Percentiles rank a stretch among this genome's conserved stretches.
phyloP scores from a whole-genome alignment of 2,113 vertebrate species.

The Rynchops niger region DNA sequence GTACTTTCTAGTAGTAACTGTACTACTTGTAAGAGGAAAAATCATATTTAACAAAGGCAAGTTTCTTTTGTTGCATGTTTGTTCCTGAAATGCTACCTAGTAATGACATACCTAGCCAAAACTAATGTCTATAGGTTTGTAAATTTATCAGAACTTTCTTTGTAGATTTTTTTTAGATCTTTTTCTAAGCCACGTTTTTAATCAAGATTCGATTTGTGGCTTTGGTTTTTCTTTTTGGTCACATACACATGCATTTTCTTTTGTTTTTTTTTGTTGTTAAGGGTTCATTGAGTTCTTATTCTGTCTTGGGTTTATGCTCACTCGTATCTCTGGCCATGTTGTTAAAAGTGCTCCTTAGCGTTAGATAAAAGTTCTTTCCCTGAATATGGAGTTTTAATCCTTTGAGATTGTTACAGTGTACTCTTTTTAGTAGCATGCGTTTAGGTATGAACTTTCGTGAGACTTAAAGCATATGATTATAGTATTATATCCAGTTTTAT shows the following conservation, averaged over 20 bases:
- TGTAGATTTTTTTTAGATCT: background rate
- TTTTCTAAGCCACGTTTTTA: background rate
- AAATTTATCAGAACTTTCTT: background rate
- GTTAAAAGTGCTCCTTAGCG: background rate
- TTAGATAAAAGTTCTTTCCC: background rate
- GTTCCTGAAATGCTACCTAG: background rate
- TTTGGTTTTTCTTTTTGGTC: background rate
- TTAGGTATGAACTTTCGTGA: background rate
- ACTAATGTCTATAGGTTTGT: background rate
- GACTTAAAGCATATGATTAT: background rate
- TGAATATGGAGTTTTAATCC: background rate
- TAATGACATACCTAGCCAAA: background rate
- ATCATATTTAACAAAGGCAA: background rate
- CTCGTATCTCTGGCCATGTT: background rate
- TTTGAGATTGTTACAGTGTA: background rate
- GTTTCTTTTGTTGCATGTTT: background rate
- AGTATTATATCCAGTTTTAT: background rate
- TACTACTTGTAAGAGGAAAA: background rate
- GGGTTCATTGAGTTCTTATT: background rate
- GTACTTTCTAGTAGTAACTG: background rate
- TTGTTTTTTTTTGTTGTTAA: background rate
- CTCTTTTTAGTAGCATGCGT: background rate
- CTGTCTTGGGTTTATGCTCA: background rate
- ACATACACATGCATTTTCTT: background rate
- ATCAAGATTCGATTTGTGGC: background rate